Evolutionary conservation across 64 coral and sea anemone species (phyloP).

Genomic region (Acropora tenuis): DNA sequence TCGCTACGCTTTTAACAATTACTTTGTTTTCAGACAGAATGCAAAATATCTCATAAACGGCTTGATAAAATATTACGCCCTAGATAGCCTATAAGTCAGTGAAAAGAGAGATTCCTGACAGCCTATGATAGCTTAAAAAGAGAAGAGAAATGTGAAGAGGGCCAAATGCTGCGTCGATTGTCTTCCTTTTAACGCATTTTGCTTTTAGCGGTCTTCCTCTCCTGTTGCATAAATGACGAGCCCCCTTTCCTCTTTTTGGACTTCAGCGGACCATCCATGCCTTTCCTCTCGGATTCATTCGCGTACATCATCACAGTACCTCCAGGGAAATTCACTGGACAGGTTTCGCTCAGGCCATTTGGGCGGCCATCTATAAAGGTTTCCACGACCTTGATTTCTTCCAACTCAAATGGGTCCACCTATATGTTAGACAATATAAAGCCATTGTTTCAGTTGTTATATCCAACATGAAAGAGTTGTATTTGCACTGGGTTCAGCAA

Average conservation of each 20-base stretch:
- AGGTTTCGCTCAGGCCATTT: neutral
- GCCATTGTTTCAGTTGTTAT: neutral
- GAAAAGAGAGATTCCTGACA: no score
- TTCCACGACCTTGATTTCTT: constrained; percentile 1
- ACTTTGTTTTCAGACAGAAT: no score
- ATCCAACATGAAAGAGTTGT: neutral
- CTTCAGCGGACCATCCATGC: neutral
- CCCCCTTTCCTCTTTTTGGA: neutral
- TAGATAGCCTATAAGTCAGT: no score
- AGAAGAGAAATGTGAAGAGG: no score
- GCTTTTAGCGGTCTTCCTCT: neutral
- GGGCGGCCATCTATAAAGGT: constrained; percentile 17
- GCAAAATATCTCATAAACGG: no score
- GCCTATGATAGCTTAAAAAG: no score
- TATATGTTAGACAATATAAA: neutral
- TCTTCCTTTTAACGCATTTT: neutral
- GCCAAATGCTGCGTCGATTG: no score
- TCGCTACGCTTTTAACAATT: no score
- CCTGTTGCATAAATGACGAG: neutral
- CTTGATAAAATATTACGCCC: no score
- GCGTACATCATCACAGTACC: neutral
- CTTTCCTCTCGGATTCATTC: neutral
- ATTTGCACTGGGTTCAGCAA: neutral
- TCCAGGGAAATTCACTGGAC: neutral
- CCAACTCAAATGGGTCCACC: constrained; percentile 27